phyloP scores from a whole-genome alignment of 2,888 invertebrate species.

The Cetonia aurata region DNA sequence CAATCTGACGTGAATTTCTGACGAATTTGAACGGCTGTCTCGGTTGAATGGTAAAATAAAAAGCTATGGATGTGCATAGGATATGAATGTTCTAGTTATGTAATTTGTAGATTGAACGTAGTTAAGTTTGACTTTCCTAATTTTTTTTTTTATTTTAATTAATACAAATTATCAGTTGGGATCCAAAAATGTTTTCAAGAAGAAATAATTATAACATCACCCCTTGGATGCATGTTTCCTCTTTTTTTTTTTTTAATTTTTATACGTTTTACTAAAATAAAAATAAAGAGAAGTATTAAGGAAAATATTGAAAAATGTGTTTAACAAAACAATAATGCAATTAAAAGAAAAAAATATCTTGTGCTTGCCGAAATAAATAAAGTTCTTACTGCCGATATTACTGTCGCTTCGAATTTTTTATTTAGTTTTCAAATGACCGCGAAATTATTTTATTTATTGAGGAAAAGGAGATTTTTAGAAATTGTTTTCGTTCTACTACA shows the following conservation, averaged over 20 bases:
- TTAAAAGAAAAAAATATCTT: slow-evolving; percentile 1
- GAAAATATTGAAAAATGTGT: slow-evolving; percentile 6
- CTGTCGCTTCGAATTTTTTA: too few relatives aligned
- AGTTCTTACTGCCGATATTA: too few relatives aligned
- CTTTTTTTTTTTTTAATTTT: slow-evolving; percentile 11
- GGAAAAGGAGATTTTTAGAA: too few relatives aligned
- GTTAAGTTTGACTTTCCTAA: slow-evolving; percentile 46
- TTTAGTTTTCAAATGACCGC: too few relatives aligned
- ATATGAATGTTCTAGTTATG: slow-evolving; percentile 52
- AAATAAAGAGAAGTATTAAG: too few relatives aligned
- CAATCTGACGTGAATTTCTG: slow-evolving; percentile 39
- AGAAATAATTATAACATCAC: slow-evolving; percentile 9
- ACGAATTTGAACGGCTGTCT: slow-evolving; percentile 37
- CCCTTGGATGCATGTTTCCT: slow-evolving; percentile 25
- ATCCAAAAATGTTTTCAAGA: slow-evolving; percentile 14
- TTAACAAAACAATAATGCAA: slow-evolving; percentile 19
- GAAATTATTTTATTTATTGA: too few relatives aligned
- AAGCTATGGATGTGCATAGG: slow-evolving; percentile 46
- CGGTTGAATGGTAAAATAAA: slow-evolving; percentile 21
- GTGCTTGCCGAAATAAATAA: slow-evolving; percentile 14
- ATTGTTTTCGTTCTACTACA: too few relatives aligned
- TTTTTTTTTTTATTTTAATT: slow-evolving; percentile 47
- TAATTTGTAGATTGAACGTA: slow-evolving; percentile 50
- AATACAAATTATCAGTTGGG: slow-evolving; percentile 53
- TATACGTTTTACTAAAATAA: slow-evolving; percentile 18